Conservation (phyloP, 2,888 invertebrate genomes). For the Nymphalis c-album region DNA sequence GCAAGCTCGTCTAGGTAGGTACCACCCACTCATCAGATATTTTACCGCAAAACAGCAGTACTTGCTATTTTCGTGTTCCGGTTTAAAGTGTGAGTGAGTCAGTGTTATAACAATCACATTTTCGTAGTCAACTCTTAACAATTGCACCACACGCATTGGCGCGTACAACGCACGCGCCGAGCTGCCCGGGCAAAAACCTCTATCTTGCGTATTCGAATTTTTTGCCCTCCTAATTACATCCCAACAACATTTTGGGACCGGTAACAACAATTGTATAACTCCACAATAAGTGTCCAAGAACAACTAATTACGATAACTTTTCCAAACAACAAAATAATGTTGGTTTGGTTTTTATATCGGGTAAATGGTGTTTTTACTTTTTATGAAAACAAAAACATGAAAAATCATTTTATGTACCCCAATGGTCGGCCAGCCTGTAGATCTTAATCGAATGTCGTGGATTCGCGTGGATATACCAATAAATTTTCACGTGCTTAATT, state of each 20-base stretch:
- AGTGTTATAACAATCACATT: no score
- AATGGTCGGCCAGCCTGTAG: no score
- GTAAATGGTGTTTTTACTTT: not conserved
- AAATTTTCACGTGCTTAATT: no score
- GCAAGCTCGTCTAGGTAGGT: no score
- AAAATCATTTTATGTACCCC: no score
- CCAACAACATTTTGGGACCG: constrained; percentile 31
- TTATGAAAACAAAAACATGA: not conserved
- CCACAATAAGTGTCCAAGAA: constrained; percentile 12
- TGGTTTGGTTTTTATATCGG: not conserved
- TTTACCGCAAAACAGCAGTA: no score
- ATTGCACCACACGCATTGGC: constrained; percentile 43
- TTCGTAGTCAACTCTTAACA: constrained; percentile 5
- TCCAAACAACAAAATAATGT: not conserved
- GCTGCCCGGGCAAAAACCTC: constrained; percentile 59
- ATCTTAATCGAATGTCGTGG: no score
- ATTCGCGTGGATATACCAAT: no score
- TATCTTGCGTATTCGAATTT: constrained; percentile 65
- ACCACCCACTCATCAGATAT: no score
- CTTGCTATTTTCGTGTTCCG: no score
- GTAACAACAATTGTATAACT: constrained; percentile 7
- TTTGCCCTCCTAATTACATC: constrained; percentile 65
- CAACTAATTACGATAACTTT: constrained; percentile 4
- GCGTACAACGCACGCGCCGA: constrained; percentile 61
- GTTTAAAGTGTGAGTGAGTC: no score